Evolutionary conservation across 2,113 vertebrate species (phyloP), one percentile per base, ranked within the genome.

Genomic region (Phrynosoma blainvillii): DNA sequence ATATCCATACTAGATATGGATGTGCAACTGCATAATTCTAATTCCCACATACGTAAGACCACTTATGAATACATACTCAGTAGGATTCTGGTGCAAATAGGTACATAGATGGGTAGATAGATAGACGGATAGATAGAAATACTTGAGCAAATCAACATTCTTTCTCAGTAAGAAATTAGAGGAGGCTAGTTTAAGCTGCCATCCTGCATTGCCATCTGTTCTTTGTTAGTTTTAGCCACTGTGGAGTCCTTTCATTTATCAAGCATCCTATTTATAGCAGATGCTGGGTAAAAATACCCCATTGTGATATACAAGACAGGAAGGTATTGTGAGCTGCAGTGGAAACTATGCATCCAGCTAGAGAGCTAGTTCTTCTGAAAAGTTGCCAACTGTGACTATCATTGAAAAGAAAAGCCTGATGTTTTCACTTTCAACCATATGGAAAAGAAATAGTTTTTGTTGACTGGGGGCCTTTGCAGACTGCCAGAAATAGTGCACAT

Each of bases 231-330:
- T 77, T 76, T 78, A 84, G 65, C 25, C 27, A n/a, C 20, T n/a
- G 52, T 36, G 59, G 36, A 32, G 76, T 23, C 30, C 32, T 40
- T 54, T 77, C 23, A 84, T 23, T 78, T 75, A 78, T 68, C 71
- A 73, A 30, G 25, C 32, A 56, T n/a, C 36, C 84, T 86, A 87
- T 86, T 82, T 82, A 87, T 86, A 87, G 86, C 52, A 47, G 59
- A 16, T 62, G 23, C 71, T 23, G 42, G 59, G 25, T 84, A 84
- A 90, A 87, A 84, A 87, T 78, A 84, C 32, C 36, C 47, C 84
- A 47, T 83, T 89, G 83, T 86, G 59, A 74, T 70, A 83, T 52
- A 78, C n/a, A 79, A 84, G 73, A 30, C 79, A 13, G 47, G 70
- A 73, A 83, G 59, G 54, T 25, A 78, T 83, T 78, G 73, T 83